Conservation (phyloP, 2,888 invertebrate genomes). For the Thereva unica region DNA sequence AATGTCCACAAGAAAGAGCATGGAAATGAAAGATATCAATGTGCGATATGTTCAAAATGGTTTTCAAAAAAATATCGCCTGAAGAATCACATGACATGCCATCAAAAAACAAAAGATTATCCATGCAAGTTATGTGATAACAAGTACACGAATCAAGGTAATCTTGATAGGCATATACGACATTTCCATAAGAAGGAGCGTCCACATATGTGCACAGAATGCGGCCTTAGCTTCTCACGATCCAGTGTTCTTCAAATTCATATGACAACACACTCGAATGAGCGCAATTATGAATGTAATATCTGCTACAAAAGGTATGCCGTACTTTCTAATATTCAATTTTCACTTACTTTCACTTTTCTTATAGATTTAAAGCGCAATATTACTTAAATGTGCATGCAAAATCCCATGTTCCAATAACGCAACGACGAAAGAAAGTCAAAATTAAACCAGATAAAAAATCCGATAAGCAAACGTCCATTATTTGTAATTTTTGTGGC, state of each 20-base stretch:
- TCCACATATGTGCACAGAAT: constrained; percentile 36
- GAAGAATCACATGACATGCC: constrained; percentile 38
- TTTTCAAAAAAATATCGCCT: constrained; percentile 41
- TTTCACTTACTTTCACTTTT: neutral
- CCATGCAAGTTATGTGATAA: constrained; percentile 40
- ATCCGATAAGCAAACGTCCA: neutral
- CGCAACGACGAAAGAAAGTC: constrained; percentile 18
- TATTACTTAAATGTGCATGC: constrained; percentile 42
- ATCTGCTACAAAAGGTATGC: constrained; percentile 40
- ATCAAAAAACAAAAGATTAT: constrained; percentile 24
- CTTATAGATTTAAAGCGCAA: constrained; percentile 39
- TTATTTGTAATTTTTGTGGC: constrained; percentile 39
- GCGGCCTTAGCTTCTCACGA: constrained; percentile 40
- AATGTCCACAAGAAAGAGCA: constrained; percentile 41
- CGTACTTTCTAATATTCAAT: neutral
- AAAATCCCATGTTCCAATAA: constrained; percentile 40
- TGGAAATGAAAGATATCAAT: constrained; percentile 41
- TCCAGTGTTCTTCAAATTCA: constrained; percentile 36
- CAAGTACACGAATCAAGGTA: constrained; percentile 41
- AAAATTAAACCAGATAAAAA: neutral
- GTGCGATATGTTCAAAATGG: constrained; percentile 40
- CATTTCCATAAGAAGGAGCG: constrained; percentile 41
- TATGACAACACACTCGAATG: constrained; percentile 36
- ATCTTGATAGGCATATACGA: constrained; percentile 42
- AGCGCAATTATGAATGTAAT: constrained; percentile 41